Evolutionary conservation across 1,140 invertebrate species (phyloP).

Genomic region (Calliphora vicina): DNA sequence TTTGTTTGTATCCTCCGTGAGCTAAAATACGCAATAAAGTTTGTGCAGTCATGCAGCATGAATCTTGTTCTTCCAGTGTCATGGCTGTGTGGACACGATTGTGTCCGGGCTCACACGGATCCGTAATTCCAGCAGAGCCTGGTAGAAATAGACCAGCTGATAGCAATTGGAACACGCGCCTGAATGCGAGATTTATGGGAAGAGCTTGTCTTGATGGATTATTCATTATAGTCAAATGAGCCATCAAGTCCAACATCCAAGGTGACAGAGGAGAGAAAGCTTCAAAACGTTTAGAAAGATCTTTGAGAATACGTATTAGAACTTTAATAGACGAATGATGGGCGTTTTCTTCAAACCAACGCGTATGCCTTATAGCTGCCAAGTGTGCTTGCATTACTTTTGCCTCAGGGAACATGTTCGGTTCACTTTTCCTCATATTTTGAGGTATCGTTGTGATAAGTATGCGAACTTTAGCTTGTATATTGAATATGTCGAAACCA

Average conservation of each 20-base stretch:
- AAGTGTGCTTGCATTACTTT: constrained; percentile 89
- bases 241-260: constrained; percentile 96
- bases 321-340: constrained; percentile 96
- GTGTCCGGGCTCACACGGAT: constrained; percentile 91
- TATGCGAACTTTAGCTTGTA: constrained; percentile 86
- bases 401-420: constrained; percentile 88
- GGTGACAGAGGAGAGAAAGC: constrained; percentile 90
- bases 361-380: constrained; percentile 91
- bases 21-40: constrained; percentile 87
- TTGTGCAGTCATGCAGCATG: constrained; percentile 88
- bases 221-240: constrained; percentile 96
- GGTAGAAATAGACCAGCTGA: constrained; percentile 94
- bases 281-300: constrained; percentile 87
- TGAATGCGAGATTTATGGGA: constrained; percentile 89
- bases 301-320: constrained; percentile 89
- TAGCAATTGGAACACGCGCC: constrained; percentile 87
- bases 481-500: constrained; percentile 83
- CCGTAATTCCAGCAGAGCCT: constrained; percentile 91
- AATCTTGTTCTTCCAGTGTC: constrained; percentile 93
- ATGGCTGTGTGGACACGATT: constrained; percentile 90
- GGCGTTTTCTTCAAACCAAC: constrained; percentile 99
- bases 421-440: constrained; percentile 91
- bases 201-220: constrained; percentile 92
- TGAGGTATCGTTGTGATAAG: constrained; percentile 93
- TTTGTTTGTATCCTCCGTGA: constrained; percentile 91